Conservation (phyloP, 2,113 vertebrate species). For the Malurus cyaneus region DNA sequence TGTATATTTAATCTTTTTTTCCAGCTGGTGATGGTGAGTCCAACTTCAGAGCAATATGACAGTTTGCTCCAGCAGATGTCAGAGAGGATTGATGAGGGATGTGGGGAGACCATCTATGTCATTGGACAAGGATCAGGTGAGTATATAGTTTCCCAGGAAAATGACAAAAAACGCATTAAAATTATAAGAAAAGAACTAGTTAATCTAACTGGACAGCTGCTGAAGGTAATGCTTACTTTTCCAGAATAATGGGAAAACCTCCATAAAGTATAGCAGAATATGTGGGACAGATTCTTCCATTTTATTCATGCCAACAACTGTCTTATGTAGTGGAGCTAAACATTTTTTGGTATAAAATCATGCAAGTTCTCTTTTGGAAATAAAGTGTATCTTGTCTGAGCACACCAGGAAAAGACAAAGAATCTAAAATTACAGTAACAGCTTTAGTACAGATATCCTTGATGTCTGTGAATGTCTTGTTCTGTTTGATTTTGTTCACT, state of each 20-base stretch:
- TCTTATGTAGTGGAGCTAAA: neutral
- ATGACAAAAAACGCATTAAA: neutral
- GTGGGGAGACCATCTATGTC: constrained; percentile 98
- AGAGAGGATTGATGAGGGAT: constrained; percentile 95
- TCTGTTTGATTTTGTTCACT: neutral
- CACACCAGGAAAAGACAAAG: neutral
- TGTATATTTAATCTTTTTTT: constrained; percentile 60
- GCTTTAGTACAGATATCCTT: neutral
- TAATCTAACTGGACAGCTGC: neutral
- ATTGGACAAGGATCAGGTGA: constrained; percentile 97
- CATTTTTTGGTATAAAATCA: neutral
- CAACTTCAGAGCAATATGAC: constrained; percentile 96
- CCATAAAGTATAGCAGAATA: neutral
- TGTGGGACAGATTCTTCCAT: neutral
- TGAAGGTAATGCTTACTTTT: neutral
- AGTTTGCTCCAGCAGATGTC: constrained; percentile 93
- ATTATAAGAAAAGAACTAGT: neutral
- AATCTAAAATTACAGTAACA: neutral
- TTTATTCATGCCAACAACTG: neutral
- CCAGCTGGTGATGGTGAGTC: constrained; percentile 95
- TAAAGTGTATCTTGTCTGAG: neutral
- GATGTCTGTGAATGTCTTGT: neutral
- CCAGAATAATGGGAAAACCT: neutral
- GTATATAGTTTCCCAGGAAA: constrained; percentile 53
- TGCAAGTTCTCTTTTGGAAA: neutral